phyloP scores from a whole-genome alignment of 2,888 invertebrate species.

The Cremastinae sp. region DNA sequence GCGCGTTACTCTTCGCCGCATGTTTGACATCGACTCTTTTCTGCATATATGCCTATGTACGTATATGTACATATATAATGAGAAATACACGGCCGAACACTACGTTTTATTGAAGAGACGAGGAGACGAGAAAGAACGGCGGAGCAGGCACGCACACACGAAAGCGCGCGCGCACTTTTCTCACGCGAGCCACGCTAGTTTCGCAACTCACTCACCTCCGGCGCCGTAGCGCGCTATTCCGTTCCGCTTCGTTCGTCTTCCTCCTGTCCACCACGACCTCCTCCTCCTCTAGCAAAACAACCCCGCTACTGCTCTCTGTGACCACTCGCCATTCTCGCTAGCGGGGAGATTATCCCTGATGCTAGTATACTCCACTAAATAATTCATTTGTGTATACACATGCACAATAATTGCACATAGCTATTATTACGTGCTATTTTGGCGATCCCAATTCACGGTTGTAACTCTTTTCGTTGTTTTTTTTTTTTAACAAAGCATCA shows the following conservation, averaged over 20 bases:
- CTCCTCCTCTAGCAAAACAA: no score
- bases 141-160: not conserved
- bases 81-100: slow-evolving; percentile 12
- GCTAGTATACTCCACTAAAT: no score
- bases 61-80: slow-evolving; percentile 16
- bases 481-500: no score
- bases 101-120: slow-evolving; percentile 30
- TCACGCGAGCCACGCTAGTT: slow-evolving; percentile 30
- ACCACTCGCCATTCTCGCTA: no score
- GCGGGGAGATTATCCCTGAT: no score
- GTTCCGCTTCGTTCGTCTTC: not conserved
- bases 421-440: no score
- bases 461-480: no score
- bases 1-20: slow-evolving; percentile 70
- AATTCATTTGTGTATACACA: no score
- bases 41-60: slow-evolving; percentile 20
- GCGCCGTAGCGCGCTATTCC: slow-evolving; percentile 22
- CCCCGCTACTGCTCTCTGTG: no score
- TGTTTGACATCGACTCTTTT: slow-evolving; percentile 72
- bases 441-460: no score
- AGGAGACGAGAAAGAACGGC: slow-evolving; percentile 10
- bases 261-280: no score
- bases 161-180: slow-evolving; percentile 24
- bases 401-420: no score
- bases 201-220: slow-evolving; percentile 18